phyloP scores from a whole-genome alignment of 1,140 invertebrate species.

The Melitaea cinxia region DNA sequence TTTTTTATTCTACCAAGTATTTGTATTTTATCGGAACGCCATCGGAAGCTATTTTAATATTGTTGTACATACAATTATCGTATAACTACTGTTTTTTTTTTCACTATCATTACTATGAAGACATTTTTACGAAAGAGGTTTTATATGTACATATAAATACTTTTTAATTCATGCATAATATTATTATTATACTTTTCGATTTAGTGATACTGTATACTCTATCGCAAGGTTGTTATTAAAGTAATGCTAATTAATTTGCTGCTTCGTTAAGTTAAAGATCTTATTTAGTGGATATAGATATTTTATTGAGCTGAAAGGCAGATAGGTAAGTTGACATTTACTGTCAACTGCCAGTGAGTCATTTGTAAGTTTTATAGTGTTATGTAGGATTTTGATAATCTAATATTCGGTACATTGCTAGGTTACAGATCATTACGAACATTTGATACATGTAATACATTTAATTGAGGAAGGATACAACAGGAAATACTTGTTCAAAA shows the following conservation, averaged over 20 bases:
- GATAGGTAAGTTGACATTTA: not conserved
- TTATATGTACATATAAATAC: not conserved
- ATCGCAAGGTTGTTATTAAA: not conserved
- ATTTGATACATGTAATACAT: too few species aligned
- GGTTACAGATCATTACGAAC: too few species aligned
- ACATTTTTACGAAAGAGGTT: not conserved
- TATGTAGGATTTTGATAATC: too few species aligned
- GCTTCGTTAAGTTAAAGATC: not conserved
- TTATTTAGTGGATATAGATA: not conserved
- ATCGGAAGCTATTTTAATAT: slow-evolving; percentile 27
- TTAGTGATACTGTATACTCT: not conserved
- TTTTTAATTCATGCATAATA: not conserved
- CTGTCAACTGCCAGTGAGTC: not conserved
- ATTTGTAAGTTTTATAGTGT: too few species aligned
- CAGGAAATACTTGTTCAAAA: too few species aligned
- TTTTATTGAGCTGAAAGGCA: not conserved
- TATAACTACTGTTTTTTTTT: slow-evolving; percentile 29
- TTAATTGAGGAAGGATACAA: too few species aligned
- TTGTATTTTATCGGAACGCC: slow-evolving; percentile 33
- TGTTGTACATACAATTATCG: slow-evolving; percentile 21
- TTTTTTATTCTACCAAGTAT: slow-evolving; percentile 34
- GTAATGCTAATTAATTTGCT: slow-evolving; percentile 1
- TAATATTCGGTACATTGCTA: too few species aligned
- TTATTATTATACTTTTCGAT: not conserved
- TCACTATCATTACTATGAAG: not conserved